Evolutionary conservation across 2,888 invertebrate species (phyloP), one percentile per base, ranked within the genome.

Genomic region (Hybos culiciformis): DNA sequence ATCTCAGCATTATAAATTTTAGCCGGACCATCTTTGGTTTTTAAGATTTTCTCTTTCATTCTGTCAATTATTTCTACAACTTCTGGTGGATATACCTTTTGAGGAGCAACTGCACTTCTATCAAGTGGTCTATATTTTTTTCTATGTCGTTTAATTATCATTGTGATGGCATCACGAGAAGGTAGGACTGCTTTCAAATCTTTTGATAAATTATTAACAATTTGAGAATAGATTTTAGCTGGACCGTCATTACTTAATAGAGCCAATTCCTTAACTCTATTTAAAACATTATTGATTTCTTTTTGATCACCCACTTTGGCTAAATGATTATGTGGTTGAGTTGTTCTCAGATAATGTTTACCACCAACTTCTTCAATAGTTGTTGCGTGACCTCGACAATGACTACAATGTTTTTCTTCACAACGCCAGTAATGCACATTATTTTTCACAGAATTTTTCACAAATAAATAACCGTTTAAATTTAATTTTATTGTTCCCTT

Each of bases 381-480:
- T 2, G 36, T 36, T 2, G 36, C 36, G 14, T 19, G 20, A 17
- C 36, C 36, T 19, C 20, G 19, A 36, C 36, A 36, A 20, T 21
- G 19, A n/a, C 19, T 19, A 14, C n/a, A 36, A 36, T 36, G 19
- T n/a, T 36, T 36, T 21, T 36, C 36, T n/a, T 36, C 36, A 6
- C 36, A 36, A 8, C 14, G 19, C 36, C 36, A 36, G 21, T 36
- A 36, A 21, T 36, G 36, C 8, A 36, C 36, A 36, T 36, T 36
- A 21, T 36, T 20, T 21, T 36, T 36, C 7, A 36, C 20, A 4
- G 19, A 19, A 36, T 36, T 36, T 36, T 36, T 36, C 4, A 36
- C 36, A 36, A 20, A 36, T 14, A 36, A 36, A 36, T 36, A 36
- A n/a, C 36, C 36, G 21, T 36, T 36, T n/a, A 36, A 36, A 36